phyloP scores from a whole-genome alignment of 1,140 invertebrate genomes.

The Druon quercuslanigerum region DNA sequence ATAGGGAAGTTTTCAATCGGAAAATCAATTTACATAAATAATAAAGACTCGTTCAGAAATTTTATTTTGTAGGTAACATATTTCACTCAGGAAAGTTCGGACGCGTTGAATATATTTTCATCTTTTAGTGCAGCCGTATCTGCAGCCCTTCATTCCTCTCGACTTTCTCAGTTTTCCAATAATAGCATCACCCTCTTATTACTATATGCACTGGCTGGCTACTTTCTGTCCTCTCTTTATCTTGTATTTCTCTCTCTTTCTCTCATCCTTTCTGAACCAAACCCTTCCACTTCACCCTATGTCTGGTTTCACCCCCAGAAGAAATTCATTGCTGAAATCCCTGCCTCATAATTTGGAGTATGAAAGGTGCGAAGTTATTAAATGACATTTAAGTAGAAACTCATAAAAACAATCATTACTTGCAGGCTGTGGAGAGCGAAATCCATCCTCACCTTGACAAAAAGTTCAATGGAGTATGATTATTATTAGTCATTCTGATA shows the following conservation, averaged over 20 bases:
- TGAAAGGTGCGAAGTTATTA: constrained; percentile 20
- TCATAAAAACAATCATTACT: constrained; percentile 15
- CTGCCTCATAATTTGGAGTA: constrained; percentile 13
- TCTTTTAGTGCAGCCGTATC: too few species aligned
- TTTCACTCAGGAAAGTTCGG: too few species aligned
- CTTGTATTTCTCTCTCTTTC: background rate
- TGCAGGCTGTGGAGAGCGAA: background rate
- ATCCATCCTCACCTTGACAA: background rate
- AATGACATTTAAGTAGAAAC: constrained; percentile 26
- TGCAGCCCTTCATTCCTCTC: too few species aligned
- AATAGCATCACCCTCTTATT: background rate
- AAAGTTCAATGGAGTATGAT: too few species aligned
- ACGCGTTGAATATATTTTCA: too few species aligned
- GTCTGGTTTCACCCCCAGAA: constrained; percentile 21
- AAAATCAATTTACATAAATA: constrained; percentile 4
- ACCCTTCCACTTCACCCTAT: constrained; percentile 8
- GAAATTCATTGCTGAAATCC: constrained; percentile 22
- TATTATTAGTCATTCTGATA: too few species aligned
- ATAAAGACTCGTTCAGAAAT: too few species aligned
- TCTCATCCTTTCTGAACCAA: constrained; percentile 1
- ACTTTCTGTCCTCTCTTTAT: constrained; percentile 4
- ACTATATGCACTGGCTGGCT: background rate
- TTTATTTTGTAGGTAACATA: too few species aligned
- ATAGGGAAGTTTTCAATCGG: too few species aligned
- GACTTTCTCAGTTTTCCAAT: too few species aligned